Percentiles rank a stretch among this genome's conserved stretches.
Evolutionary conservation across 2,113 vertebrate species (phyloP).

Genomic region (Myocastor coypus): DNA sequence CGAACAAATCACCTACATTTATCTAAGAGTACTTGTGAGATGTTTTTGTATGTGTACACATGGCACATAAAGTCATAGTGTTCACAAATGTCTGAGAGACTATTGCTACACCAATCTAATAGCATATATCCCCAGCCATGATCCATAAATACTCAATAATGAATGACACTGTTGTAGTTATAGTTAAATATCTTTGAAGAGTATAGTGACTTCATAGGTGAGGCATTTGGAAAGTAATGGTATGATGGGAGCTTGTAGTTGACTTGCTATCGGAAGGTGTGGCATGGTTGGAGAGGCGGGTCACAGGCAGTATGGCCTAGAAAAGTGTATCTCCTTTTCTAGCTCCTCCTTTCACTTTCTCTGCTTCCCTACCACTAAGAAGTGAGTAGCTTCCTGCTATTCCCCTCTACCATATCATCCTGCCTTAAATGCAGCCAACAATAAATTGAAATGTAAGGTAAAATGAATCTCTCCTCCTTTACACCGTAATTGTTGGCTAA

Average conservation of each 20-base stretch:
- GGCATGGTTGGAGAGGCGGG: neutral
- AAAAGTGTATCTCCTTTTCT: neutral
- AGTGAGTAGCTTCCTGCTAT: neutral
- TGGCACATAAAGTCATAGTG: neutral
- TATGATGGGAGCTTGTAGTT: neutral
- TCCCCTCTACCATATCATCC: neutral
- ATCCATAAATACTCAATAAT: conserved; percentile 18
- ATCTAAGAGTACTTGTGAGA: neutral
- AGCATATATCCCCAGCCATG: neutral
- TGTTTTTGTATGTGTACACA: neutral
- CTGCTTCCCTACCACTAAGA: neutral
- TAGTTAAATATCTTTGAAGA: neutral
- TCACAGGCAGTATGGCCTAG: neutral
- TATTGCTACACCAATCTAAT: neutral
- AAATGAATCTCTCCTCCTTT: neutral
- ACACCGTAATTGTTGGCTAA: neutral
- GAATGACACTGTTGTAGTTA: neutral
- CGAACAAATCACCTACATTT: neutral
- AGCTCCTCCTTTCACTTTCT: neutral
- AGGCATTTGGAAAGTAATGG: neutral
- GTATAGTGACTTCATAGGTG: neutral
- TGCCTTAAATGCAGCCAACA: neutral
- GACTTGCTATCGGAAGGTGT: neutral
- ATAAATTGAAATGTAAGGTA: no score
- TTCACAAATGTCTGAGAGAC: neutral